phyloP scores from a whole-genome alignment of 2,113 vertebrate genomes.

The Etheostoma cragini region DNA sequence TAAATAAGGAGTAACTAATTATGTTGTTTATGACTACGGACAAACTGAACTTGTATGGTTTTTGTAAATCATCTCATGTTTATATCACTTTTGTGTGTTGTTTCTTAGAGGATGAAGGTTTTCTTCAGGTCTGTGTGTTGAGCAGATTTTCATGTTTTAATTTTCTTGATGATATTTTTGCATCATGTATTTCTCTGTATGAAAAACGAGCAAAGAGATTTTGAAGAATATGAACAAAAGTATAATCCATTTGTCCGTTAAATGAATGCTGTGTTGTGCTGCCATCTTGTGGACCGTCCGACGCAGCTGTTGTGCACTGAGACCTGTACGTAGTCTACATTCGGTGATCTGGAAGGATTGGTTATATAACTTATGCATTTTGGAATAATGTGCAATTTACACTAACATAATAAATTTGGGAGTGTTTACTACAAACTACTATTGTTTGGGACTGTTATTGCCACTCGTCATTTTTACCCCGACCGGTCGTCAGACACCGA shows the following conservation, averaged over 20 bases:
- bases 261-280: conserved; percentile 43
- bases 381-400: conserved; percentile 25
- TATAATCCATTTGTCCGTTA: background rate
- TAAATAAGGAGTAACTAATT: background rate
- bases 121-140: background rate
- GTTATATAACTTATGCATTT: background rate
- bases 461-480: no score
- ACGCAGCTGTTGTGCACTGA: background rate
- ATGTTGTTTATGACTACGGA: background rate
- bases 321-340: background rate
- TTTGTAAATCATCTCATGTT: conserved; percentile 25
- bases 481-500: no score
- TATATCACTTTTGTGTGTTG: background rate
- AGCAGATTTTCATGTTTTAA: background rate
- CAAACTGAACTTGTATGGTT: background rate
- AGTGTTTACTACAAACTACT: conserved; percentile 4
- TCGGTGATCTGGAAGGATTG: background rate
- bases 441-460: no score
- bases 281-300: conserved; percentile 49
- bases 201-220: background rate
- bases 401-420: conserved; percentile 30
- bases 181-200: background rate
- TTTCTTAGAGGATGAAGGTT: background rate
- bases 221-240: conserved; percentile 13
- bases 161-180: background rate